Base-by-base conservation (phyloP, 2,797 vertebrate genomes). In the Botia almorhae region DNA sequence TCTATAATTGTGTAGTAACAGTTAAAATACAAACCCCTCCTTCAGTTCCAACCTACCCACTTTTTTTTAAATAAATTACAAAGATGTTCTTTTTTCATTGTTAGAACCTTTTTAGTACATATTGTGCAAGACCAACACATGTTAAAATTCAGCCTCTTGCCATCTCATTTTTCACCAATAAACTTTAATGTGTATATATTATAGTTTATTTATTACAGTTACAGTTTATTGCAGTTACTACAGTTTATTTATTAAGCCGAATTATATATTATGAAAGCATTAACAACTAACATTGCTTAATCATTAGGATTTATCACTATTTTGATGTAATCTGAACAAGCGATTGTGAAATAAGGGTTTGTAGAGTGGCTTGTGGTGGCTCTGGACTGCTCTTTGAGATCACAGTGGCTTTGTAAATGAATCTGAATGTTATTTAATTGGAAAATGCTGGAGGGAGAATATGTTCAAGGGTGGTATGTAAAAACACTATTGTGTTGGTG, bases 401-500 rank as follows among this genome's bases (percentile, higher is more conserved):
- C 48, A 7, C 29, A 23, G 74, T 13, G n/a, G 13, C 68, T 71
- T 51, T 53, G 46, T 63, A 48, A 36, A 53, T 53, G 51, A 53
- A 53, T 53, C 6, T 53, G 17, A 53, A 53, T 53, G 51, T 17
- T n/a, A 53, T n/a, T 53, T 53, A 16, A 53, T 53, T 53, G 51
- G 51, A n/a, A 53, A 53, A 53, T 53, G 51, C 51, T 53, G 16
- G 16, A 53, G 51, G 51, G 51, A 17, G 51, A 53, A 53, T 17
- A n/a, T 53, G 51, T 53, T 53, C 51, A 53, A 53, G 51, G 51
- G 51, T 53, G 51, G 51, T 53, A 53, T 53, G 51, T 53, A 16
- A 53, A 79, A 76, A 61, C 63, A 16, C 72, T 64, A 82, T 75
- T 86, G 70, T 86, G 69, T 65, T 46, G 73, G 73, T 53, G 51